Evolutionary conservation across 2,888 invertebrate species (phyloP), one percentile per base, ranked within the genome.

Genomic region (Unio pictorum): DNA sequence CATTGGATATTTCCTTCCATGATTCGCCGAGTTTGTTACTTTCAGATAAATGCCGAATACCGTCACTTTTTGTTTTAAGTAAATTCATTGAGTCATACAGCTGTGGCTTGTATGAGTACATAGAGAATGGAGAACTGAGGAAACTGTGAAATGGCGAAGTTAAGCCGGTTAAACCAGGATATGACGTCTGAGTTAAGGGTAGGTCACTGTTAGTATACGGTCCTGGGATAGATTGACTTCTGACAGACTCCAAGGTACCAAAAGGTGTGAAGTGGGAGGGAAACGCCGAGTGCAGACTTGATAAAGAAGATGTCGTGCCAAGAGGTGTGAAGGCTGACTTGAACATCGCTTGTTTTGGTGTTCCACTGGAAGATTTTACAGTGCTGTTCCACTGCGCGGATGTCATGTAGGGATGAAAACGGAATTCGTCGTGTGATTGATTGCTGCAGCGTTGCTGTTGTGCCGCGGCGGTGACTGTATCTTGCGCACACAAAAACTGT

Each of bases 401-500:
- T 67, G 61, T 71, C 17, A 78, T 67, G 61, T 81, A 81, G 0
- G 79, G 84, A 55, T 75, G 79, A 45, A 71, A 79, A 20, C 75
- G 70, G 30, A 66, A 63, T 57, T 68, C 69, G 30, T 72, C 56
- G 55, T 75, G 68, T 18, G 67, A 66, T 4, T 69, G 57, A 45
- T 66, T 68, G 55, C 64, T 34, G 45, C 64, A 66, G 28, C 67
- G 65, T 34, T 75, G 73, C n/a, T 67, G 70, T 66, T 73, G 68
- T 11, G 66, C 68, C 64, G 87, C 86, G 15, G 86, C 83, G 23
- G 84, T 73, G 23, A 88, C 76, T 0, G 87, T 88, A 74, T 90
- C 90, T 69, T 88, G 87, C 4, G 89, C 89, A 4, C 90, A 90
- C 28, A 92, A 88, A 86, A 96, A 95, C 85, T 96, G 96, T 87